Base-by-base conservation (phyloP, 2,797 vertebrate species). In the Moxostoma hubbsi region DNA sequence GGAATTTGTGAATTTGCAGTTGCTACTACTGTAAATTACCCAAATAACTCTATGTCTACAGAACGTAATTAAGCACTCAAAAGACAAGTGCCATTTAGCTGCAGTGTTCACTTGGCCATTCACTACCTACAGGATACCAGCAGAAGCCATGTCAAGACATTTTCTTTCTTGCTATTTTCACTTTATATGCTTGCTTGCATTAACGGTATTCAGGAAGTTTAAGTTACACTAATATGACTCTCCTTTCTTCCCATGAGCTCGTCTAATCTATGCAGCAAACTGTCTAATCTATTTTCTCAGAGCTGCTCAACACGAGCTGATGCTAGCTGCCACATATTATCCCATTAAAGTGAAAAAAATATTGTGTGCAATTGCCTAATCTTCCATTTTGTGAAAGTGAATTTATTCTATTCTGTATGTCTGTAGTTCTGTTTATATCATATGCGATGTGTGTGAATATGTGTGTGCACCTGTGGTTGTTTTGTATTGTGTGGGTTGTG, bases 401-500 rank as follows among this genome's bases (percentile, higher is more conserved):
- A 45, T 72, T 15, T 62, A 46, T 67, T 73, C 36, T 68, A 9
- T 47, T 50, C n/a, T 61, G 47, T 72, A 54, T 53, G 15, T 24
- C 24, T 61, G 63, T 61, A 67, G 57, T 53, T 51, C 4, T 24
- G 9, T 49, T 36, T n/a, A 45, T 72, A 58, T 12, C 54, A 58
- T 64, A 6, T 51, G n/a, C 24, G 49, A 46, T 68, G 57, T 73
- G 68, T 45, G 55, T 49, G 36, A 36, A 36, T 36, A 36, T 36
- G 12, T 70, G 13, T 79, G 7, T 71, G 49, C 73, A 94, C 94
- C 93, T 92, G 94, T 95, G 79, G 91, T 62, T 7, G 94, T 89
- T 84, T 91, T 87, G 76, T 85, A 92, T 58, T 89, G 87, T 65
- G 91, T 90, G n/a, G 94, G 94, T 76, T 92, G 91, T 16, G 92